These are phyloP conservation scores for Hylaea fasciaria DNA, from an alignment of 2,888 invertebrate genomes.

Conservation along the genomic window DNA sequence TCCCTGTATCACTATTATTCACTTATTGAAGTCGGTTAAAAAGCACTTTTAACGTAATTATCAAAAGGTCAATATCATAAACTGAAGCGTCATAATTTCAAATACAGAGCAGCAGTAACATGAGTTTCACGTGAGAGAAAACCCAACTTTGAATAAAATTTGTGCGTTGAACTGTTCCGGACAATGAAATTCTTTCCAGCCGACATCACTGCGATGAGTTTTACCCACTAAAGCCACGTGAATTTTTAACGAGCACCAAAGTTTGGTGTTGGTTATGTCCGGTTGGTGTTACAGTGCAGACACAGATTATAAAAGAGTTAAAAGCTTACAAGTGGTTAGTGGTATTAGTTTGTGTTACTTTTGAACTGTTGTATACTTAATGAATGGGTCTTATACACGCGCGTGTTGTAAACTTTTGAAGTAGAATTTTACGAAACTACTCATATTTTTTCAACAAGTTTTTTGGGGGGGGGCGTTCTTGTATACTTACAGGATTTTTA, in stretches of 20 bases:
- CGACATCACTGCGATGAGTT: constrained; percentile 51
- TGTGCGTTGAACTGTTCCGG: not conserved
- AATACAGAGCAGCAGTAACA: too few species aligned
- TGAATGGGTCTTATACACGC: constrained; percentile 7
- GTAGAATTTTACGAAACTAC: not conserved
- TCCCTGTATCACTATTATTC: too few species aligned
- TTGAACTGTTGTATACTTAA: constrained; percentile 17
- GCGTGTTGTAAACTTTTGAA: not conserved
- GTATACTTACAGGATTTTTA: too few species aligned
- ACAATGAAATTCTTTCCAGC: constrained; percentile 26
- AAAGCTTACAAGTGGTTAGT: not conserved
- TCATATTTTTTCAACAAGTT: not conserved
- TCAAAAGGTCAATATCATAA: too few species aligned
- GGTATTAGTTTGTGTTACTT: constrained; percentile 9
- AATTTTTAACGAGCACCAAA: constrained; percentile 63
- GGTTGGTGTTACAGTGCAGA: constrained; percentile 1
- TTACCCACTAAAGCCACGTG: constrained; percentile 52
- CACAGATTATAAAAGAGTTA: constrained; percentile 7
- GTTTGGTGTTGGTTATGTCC: constrained; percentile 5
- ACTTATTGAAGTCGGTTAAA: too few species aligned
- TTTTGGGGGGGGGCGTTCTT: too few species aligned
- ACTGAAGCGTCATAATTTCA: too few species aligned
- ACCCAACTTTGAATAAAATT: constrained; percentile 5
- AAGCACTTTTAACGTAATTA: too few species aligned
- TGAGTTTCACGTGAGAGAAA: too few species aligned